Base-by-base conservation (phyloP, 2,113 vertebrate species). In the Seriola dumerili region DNA sequence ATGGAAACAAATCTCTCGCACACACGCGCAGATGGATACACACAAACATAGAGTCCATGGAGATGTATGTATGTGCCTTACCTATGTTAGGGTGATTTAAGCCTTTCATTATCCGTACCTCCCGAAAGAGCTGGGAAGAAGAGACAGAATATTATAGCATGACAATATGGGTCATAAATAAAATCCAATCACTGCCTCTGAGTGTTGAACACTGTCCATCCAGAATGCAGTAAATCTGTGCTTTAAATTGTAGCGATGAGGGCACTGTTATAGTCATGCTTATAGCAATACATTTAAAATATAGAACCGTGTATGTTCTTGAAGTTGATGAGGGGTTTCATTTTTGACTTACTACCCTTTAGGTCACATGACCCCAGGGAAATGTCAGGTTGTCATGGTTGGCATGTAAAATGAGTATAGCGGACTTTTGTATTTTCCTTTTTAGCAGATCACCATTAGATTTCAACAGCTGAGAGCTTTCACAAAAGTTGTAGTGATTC, bases 101-200 rank as follows among this genome's bases (percentile, higher is more conserved):
- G 65, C 96, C 96, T 93, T 98, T 98, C 97, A 98, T 98, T 85
- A 98, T 98, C 76, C 97, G 95, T 44, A 98, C 97, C 93, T 98
- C 97, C 83, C 97, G 96, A 94, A 98, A 98, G 69, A 98, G 97
- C 97, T 98, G 91, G 6, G 80, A 81, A 86, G 54, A 83, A 80
- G 10, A 32, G 66, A 78, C 19, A 76, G 34, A 73, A 64, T 70
- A 19, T 76, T 44, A 80, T 73, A 21, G 52, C 3, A 61, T 70
- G 11, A 67, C 23, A 17, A 52, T 38, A 25, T 42, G 11, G 36
- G 14, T 69, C 55, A 64, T 14, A 59, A 32, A 57, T 52, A 19
- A 12, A 72, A 58, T 58, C 10, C 57, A 62, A 48, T 29, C 7
- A 23, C 1, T 55, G 58, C 17, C 55, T 67, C 12, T 52, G 36